Evolutionary conservation across 2,888 invertebrate genomes (phyloP).

Genomic region (Galerucella nymphaeae): DNA sequence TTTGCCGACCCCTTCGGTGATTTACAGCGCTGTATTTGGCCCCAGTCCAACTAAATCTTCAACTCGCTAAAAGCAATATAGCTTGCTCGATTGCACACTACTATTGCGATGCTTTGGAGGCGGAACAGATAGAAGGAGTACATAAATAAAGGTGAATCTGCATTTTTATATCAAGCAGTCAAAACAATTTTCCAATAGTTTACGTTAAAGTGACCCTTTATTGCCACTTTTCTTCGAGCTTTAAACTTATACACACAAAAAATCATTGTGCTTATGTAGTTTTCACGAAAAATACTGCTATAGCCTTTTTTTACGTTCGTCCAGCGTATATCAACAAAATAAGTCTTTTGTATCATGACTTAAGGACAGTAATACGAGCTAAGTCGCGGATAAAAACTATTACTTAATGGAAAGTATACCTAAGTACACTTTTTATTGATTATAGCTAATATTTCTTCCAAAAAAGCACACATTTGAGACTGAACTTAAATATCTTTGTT

Average conservation of each 20-base stretch:
- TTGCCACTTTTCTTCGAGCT: not conserved
- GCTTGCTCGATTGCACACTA: conserved; percentile 32
- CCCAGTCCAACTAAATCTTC: conserved; percentile 48
- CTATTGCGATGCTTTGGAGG: conserved; percentile 20
- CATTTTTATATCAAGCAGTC: conserved; percentile 22
- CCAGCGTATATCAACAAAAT: too few relatives aligned
- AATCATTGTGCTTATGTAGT: not conserved
- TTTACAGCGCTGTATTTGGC: conserved; percentile 55
- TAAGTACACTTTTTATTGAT: too few relatives aligned
- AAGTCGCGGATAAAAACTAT: too few relatives aligned
- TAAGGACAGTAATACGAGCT: too few relatives aligned
- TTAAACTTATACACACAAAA: not conserved
- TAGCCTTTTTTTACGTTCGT: too few relatives aligned
- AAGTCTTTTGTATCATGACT: too few relatives aligned
- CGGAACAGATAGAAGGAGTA: conserved; percentile 13
- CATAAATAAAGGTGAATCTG: conserved; percentile 23
- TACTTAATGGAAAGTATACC: too few relatives aligned
- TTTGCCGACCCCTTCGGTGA: conserved; percentile 46
- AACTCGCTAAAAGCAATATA: conserved; percentile 40
- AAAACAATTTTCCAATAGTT: conserved; percentile 24
- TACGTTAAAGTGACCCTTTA: conserved; percentile 9
- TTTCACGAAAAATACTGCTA: not conserved
- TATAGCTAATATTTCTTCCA: too few relatives aligned
- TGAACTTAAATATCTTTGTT: not conserved
- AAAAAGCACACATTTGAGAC: not conserved